These are phyloP conservation scores for Callinectes sapidus DNA, from an alignment of 2,888 invertebrate genomes.

Conservation along the genomic window DNA sequence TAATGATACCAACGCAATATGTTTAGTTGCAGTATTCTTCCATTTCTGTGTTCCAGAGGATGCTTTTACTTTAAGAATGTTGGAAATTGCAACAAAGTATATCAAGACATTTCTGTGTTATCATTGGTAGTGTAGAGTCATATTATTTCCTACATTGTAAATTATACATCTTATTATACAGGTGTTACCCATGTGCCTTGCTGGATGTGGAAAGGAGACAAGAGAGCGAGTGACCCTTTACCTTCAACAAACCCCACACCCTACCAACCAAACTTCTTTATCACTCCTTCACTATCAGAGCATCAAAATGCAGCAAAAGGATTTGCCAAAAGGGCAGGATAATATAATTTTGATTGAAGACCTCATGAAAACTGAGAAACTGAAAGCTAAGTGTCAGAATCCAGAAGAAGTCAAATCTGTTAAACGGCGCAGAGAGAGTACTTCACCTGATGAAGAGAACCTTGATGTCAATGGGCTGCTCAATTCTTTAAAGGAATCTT, in stretches of 20 bases:
- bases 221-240: slow-evolving; percentile 42
- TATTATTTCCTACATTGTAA: not conserved
- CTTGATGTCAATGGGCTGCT: not conserved
- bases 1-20: not conserved
- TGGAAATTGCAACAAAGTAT: not conserved
- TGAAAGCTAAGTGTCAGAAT: not conserved
- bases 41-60: too few relatives aligned
- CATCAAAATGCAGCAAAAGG: not conserved
- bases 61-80: too few relatives aligned
- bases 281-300: slow-evolving; percentile 40
- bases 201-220: slow-evolving; percentile 29
- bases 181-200: slow-evolving; percentile 46
- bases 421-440: slow-evolving; percentile 29
- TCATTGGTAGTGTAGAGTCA: not conserved
- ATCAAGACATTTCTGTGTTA: not conserved
- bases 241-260: slow-evolving; percentile 43
- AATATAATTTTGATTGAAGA: not conserved
- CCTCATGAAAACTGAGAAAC: not conserved
- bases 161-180: slow-evolving; percentile 10
- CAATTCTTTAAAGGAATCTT: not conserved
- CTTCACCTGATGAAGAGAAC: not conserved
- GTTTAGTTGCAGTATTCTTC: too few relatives aligned
- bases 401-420: not conserved
- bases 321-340: not conserved
- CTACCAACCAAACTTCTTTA: not conserved